Percentiles rank a stretch among this genome's conserved stretches.
phyloP scores from a whole-genome alignment of 1,140 invertebrate species.

The Druon quercuslanigerum region DNA sequence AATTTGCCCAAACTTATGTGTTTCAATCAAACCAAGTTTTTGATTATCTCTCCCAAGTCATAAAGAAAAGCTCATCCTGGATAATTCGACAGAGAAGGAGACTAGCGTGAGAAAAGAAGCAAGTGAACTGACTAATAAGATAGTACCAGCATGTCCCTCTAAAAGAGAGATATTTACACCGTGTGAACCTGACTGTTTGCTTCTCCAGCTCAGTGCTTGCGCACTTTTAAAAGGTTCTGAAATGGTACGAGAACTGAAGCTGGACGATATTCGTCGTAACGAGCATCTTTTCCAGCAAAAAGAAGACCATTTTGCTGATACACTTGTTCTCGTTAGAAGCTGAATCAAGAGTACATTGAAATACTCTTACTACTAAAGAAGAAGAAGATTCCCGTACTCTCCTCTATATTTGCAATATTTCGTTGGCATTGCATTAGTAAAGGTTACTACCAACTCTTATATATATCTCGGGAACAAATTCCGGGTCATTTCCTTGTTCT shows the following conservation, averaged over 20 bases:
- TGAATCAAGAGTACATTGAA: not conserved
- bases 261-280: conserved; percentile 3
- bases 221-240: not conserved
- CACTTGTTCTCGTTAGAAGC: not conserved
- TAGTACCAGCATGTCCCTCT: conserved; percentile 20
- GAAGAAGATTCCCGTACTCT: too few species aligned
- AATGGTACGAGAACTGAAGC: conserved; percentile 1
- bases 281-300: not conserved
- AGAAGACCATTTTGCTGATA: not conserved
- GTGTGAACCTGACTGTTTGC: conserved; percentile 23
- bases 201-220: not conserved
- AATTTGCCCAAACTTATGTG: too few species aligned
- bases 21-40: too few species aligned
- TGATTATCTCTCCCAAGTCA: not conserved
- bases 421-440: too few species aligned
- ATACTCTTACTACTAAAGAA: not conserved
- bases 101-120: not conserved
- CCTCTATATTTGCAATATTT: too few species aligned
- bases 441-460: too few species aligned
- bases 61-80: not conserved
- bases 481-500: too few species aligned
- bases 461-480: too few species aligned
- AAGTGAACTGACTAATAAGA: not conserved
- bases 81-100: too few species aligned
- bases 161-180: conserved; percentile 28